phyloP scores from a whole-genome alignment of 2,113 vertebrate species.

The Acanthochromis polyacanthus region DNA sequence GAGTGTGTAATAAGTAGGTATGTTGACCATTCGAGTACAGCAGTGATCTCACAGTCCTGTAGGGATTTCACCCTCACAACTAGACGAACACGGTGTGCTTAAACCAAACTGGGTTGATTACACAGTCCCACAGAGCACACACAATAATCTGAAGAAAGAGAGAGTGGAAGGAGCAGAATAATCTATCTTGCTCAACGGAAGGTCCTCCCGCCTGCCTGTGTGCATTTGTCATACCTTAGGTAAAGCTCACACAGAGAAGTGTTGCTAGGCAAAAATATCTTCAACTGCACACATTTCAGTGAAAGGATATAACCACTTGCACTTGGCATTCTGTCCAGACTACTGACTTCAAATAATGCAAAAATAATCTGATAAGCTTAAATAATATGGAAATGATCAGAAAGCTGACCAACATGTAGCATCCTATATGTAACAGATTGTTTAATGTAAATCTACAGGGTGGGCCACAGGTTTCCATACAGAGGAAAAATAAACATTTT shows the following conservation, averaged over 20 bases:
- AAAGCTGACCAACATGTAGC: too few relatives aligned
- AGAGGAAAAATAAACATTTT: too few relatives aligned
- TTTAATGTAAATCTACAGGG: too few relatives aligned
- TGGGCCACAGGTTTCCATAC: too few relatives aligned
- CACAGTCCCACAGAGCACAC: conserved; percentile 15
- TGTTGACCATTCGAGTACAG: conserved; percentile 7
- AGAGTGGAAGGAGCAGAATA: conserved; percentile 40
- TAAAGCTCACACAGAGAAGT: conserved; percentile 22
- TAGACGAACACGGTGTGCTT: conserved; percentile 32
- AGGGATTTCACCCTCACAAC: conserved; percentile 24
- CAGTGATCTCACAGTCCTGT: background rate
- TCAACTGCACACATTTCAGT: background rate
- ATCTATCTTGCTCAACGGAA: conserved; percentile 49
- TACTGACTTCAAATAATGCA: too few relatives aligned
- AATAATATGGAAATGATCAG: too few relatives aligned
- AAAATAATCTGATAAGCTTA: too few relatives aligned
- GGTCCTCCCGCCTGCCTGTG: conserved; percentile 49
- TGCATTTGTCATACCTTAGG: conserved; percentile 50
- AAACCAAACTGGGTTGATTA: conserved; percentile 46
- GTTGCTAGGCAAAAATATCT: conserved; percentile 40
- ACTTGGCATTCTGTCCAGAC: background rate
- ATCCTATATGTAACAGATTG: too few relatives aligned
- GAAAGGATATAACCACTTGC: background rate
- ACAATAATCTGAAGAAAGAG: conserved; percentile 41
- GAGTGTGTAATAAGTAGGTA: background rate